phyloP scores from a whole-genome alignment of 2,113 vertebrate species.

The Platysteira castanea region DNA sequence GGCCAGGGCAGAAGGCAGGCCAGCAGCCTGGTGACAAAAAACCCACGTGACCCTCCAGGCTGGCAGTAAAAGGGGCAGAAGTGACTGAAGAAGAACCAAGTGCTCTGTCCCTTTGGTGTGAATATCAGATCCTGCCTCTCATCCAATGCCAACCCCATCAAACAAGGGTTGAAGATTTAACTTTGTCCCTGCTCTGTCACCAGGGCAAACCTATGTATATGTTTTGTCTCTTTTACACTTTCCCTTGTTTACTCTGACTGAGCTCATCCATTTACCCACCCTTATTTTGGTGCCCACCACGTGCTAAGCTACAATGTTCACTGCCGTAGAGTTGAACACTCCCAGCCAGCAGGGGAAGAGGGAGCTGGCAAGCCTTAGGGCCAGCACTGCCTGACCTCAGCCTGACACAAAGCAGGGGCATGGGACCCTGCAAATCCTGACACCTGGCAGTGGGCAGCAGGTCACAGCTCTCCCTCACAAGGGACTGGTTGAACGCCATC shows the following conservation, averaged over 20 bases:
- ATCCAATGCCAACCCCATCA: not conserved
- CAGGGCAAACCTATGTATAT: not conserved
- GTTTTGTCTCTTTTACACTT: not conserved
- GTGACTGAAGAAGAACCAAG: not conserved
- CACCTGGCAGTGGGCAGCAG: not conserved
- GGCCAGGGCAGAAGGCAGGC: not conserved
- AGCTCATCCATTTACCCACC: not conserved
- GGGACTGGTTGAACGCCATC: not conserved
- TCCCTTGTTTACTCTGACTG: not conserved
- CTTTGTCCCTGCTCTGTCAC: not conserved
- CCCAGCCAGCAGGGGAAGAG: not conserved
- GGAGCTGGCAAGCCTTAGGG: not conserved
- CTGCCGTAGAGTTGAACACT: accelerated
- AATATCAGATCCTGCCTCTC: not conserved
- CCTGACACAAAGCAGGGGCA: accelerated
- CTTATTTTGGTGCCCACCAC: not conserved
- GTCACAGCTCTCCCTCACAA: not conserved
- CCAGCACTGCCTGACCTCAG: not conserved
- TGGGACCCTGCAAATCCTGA: not conserved
- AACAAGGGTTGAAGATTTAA: not conserved
- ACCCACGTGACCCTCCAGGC: not conserved
- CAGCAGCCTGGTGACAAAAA: not conserved
- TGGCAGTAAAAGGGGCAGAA: not conserved
- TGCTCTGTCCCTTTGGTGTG: not conserved
- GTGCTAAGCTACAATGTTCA: not conserved